Evolutionary conservation across 2,888 invertebrate genomes (phyloP), one percentile per base, ranked within the genome.

Genomic region (Panopea generosa): DNA sequence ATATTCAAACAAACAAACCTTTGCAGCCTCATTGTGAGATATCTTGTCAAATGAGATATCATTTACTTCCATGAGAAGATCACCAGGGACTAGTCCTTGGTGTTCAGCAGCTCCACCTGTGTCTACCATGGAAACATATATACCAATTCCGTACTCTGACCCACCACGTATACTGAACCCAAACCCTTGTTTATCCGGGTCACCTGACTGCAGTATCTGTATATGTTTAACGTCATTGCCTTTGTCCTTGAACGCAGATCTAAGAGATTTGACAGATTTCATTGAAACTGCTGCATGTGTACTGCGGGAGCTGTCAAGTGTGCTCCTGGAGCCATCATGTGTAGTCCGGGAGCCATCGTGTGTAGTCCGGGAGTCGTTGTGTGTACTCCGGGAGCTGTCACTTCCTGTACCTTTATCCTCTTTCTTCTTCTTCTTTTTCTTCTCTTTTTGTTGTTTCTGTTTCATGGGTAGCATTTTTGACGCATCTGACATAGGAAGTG

Each of bases 151-250:
- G 93, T 97, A 98, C 93, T 98, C 98, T 62, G 97, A 95, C 18
- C 98, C 98, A 40, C 98, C 98, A 76, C 98, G 94, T 87, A 98
- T 98, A 96, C 98, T 98, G 89, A 98, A 94, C n/a, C 98, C 98
- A 86, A 98, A 94, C 75, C 97, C 87, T 16, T 4, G 45, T 26
- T 80, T 77, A 2, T 76, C 77, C 11, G 66, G 68, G n/a, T 68
- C 69, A 22, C 53, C 40, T 7, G 83, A 65, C 22, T 61, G 77
- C 7, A 70, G 59, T 9, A 87, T 73, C 24, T 69, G 55, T 24
- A 86, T 55, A 18, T 55, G 40, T n/a, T 61, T 56, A 40, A 82
- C 61, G n/a, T 79, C 77, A 29, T 55, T 68, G 0, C 63, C 69
- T 22, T 60, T 59, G 45, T 47, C 61, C 59, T 69, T 75, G 18